A percentile compares a stretch with the other conserved stretches of the same genome.
These are phyloP conservation scores for Hypercompe scribonia DNA, from an alignment of 2,888 invertebrate species.

Conservation along the genomic window DNA sequence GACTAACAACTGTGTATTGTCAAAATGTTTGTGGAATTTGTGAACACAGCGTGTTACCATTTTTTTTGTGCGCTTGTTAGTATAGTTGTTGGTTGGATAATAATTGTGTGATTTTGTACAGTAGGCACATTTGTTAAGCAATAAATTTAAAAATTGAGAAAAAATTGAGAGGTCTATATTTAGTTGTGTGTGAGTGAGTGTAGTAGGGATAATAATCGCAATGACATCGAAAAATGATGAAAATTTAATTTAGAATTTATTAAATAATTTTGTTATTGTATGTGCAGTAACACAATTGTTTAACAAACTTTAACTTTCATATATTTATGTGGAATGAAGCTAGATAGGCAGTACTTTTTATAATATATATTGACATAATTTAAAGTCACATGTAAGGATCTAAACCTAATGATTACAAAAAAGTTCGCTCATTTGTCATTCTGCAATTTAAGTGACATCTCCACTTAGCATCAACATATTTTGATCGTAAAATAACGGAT, in stretches of 20 bases:
- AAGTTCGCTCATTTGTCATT: neutral
- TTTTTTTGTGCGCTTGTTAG: slow-evolving; percentile 33
- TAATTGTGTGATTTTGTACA: slow-evolving; percentile 1
- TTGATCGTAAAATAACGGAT: slow-evolving; percentile 19
- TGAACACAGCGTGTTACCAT: slow-evolving; percentile 63
- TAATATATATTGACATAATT: neutral
- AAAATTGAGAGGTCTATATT: neutral
- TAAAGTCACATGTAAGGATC: neutral
- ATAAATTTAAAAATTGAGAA: neutral
- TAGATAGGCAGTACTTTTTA: neutral
- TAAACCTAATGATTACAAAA: neutral
- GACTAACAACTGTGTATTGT: slow-evolving; percentile 52
- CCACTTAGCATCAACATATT: slow-evolving; percentile 17
- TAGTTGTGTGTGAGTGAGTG: neutral
- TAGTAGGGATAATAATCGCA: neutral
- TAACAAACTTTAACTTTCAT: neutral
- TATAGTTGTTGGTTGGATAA: slow-evolving; percentile 13
- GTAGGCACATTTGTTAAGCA: neutral
- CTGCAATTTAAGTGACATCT: slow-evolving; percentile 9
- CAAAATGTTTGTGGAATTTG: slow-evolving; percentile 71
- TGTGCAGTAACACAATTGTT: neutral
- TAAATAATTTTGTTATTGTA: neutral
- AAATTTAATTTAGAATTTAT: neutral
- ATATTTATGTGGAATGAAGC: neutral
- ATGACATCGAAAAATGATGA: neutral